Evolutionary conservation across 2,797 vertebrate species (phyloP).

Genomic region (Spea hammondii): DNA sequence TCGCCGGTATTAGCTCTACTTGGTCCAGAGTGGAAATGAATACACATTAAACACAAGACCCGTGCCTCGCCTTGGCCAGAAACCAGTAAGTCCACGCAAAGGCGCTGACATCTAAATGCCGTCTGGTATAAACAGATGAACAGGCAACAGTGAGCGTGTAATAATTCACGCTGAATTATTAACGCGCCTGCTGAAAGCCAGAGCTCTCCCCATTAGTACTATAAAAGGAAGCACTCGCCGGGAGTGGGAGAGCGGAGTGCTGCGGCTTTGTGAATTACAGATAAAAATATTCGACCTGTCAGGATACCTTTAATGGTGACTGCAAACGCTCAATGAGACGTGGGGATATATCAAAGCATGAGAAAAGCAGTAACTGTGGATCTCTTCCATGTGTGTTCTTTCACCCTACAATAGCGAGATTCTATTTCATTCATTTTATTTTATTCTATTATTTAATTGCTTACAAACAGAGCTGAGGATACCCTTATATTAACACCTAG

Average conservation of each 20-base stretch:
- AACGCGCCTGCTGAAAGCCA: constrained; percentile 14
- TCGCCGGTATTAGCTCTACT: background rate
- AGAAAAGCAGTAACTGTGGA: too few species aligned
- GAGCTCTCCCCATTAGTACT: constrained; percentile 1
- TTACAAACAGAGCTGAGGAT: too few species aligned
- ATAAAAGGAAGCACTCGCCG: constrained; percentile 22
- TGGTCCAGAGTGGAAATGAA: constrained; percentile 9
- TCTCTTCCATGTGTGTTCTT: too few species aligned
- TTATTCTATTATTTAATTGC: too few species aligned
- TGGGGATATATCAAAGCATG: too few species aligned
- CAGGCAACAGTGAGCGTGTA: constrained; percentile 28
- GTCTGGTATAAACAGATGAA: constrained; percentile 16
- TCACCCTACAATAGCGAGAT: too few species aligned
- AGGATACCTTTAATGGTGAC: background rate
- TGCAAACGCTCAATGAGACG: background rate
- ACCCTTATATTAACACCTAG: too few species aligned
- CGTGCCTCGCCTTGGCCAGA: constrained; percentile 18
- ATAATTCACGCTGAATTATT: constrained; percentile 44
- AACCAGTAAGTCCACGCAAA: constrained; percentile 17
- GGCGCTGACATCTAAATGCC: constrained; percentile 2
- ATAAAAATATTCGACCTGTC: background rate
- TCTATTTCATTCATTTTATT: too few species aligned
- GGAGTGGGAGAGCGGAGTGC: background rate
- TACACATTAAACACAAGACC: background rate
- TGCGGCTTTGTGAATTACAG: background rate